Base-by-base conservation (phyloP, 2,113 vertebrate genomes). In the Myotis davidii region DNA sequence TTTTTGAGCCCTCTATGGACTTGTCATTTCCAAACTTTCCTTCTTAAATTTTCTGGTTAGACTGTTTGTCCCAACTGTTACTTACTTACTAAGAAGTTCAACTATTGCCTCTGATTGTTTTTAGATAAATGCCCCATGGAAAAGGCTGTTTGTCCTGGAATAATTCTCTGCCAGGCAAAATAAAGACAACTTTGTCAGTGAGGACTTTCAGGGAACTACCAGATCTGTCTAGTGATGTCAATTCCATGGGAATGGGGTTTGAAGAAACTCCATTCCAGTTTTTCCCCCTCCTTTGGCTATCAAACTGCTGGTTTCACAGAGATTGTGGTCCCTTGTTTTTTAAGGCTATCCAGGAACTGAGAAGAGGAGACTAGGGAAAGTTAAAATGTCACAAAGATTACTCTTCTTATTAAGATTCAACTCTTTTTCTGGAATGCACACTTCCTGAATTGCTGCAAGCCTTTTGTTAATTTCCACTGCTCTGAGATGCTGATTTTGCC, bases 261-360 rank as follows among this genome's bases (percentile, higher is more conserved):
- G 34, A 67, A 69, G 21, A 16, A 32, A 0, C 3, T 14, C 2
- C 13, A 13, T 3, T 20, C 1, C 1, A 42, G 1, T 9, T 21
- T 54, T 4, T 1, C 18, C 14, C n/a, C 2, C 16, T 78, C 21
- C 6, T 59, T 27, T 70, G 20, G 14, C 39, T 70, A 32, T 73
- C 42, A 67, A 12, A 73, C 14, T 52, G 27, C 21, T 89, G 17
- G 9, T 64, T 73, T 69, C 50, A 69, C 2, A 9, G 14, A 32
- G 14, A 34, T 45, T 4, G 10, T 52, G 3, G 14, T 45, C 12
- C 34, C 29, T 42, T 50, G 14, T n/a, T 23, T 72, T 61, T 70
- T 23, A 83, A 64, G 23, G 2, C 17, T 83, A 18, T 29, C 20
- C 2, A 70, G 21, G 12, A 86, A 16, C 18, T 74, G 9, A 27